These are phyloP conservation scores for Plutomurus gul DNA, from an alignment of 1,140 invertebrate species.

Conservation along the genomic window DNA sequence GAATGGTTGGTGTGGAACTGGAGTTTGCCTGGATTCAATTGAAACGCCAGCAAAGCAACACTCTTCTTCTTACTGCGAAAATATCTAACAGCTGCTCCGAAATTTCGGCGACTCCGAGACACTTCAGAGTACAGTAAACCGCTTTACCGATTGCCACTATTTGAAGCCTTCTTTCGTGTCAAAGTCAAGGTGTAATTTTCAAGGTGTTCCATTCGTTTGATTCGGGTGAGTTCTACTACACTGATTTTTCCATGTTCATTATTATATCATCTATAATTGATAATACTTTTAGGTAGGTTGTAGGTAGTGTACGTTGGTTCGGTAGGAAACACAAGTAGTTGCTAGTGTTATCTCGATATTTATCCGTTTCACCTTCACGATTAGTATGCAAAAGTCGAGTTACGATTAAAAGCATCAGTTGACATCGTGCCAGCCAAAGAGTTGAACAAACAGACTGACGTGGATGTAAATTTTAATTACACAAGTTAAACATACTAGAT, in stretches of 20 bases:
- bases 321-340: too few relatives aligned
- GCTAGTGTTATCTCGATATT: too few relatives aligned
- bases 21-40: background rate
- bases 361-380: too few relatives aligned
- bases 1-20: background rate
- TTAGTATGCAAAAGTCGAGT: too few relatives aligned
- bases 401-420: too few relatives aligned
- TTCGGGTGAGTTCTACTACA: background rate
- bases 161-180: background rate
- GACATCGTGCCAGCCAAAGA: too few relatives aligned
- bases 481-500: too few relatives aligned
- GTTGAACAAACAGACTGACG: too few relatives aligned
- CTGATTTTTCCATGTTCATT: background rate
- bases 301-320: too few relatives aligned
- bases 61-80: background rate
- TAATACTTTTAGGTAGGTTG: too few relatives aligned
- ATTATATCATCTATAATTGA: background rate
- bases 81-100: constrained; percentile 20
- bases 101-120: background rate
- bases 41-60: background rate
- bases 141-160: background rate
- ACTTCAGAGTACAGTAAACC: background rate
- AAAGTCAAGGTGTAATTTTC: constrained; percentile 24
- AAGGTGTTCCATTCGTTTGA: background rate
- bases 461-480: too few relatives aligned